Evolutionary conservation across 1,140 invertebrate genomes (phyloP).

Genomic region (Cecropterus lyciades): DNA sequence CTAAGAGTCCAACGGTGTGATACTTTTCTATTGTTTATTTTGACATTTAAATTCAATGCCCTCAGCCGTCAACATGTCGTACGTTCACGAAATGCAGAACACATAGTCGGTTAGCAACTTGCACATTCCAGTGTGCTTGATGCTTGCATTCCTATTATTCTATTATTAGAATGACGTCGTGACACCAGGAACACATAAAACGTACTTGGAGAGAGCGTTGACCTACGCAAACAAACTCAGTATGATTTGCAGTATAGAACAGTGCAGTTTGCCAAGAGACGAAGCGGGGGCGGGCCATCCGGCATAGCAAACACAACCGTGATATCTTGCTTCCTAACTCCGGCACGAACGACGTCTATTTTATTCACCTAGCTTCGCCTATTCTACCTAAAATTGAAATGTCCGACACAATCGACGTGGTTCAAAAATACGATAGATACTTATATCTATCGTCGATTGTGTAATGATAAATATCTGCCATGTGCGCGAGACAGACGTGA

Average conservation of each 20-base stretch:
- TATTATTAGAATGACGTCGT: conserved; percentile 81
- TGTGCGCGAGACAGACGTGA: conserved; percentile 58
- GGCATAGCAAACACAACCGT: conserved; percentile 57
- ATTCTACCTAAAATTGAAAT: conserved; percentile 9
- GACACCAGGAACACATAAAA: conserved; percentile 82
- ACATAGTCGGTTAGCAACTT: conserved; percentile 57
- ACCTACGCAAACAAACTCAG: conserved; percentile 79
- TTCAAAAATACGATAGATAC: conserved; percentile 25
- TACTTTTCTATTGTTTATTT: conserved; percentile 14
- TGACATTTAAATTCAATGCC: conserved; percentile 22
- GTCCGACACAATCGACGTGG: neutral
- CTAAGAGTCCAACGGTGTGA: neutral
- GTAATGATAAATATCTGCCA: conserved; percentile 62
- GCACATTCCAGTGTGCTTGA: conserved; percentile 70
- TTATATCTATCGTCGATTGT: conserved; percentile 50
- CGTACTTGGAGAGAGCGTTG: conserved; percentile 72
- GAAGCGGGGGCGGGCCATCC: conserved; percentile 62
- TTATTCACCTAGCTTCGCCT: conserved; percentile 41
- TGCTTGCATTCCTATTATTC: conserved; percentile 77
- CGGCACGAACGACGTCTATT: conserved; percentile 48
- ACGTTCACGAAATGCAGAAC: conserved; percentile 47
- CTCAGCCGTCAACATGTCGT: conserved; percentile 31
- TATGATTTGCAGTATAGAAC: conserved; percentile 79
- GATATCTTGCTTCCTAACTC: conserved; percentile 61
- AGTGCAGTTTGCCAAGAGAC: conserved; percentile 80